phyloP scores from a whole-genome alignment of 2,797 vertebrate genomes.

The Synanceia verrucosa region DNA sequence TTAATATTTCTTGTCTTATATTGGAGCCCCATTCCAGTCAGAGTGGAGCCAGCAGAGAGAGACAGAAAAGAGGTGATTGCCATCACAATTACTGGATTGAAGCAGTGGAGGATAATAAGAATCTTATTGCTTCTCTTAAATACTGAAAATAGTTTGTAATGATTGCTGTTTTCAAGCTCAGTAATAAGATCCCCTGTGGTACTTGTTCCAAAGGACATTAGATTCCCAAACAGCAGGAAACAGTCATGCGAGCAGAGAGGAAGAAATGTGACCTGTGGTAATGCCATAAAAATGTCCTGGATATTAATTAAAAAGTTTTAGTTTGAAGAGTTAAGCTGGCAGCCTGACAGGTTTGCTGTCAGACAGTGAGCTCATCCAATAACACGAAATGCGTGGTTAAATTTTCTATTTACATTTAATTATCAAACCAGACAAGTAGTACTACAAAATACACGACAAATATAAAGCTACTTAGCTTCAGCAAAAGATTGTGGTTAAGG shows the following conservation, averaged over 20 bases:
- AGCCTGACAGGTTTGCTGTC: not conserved
- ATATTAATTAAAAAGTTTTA: not conserved
- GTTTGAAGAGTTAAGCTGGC: not conserved
- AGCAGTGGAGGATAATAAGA: not conserved
- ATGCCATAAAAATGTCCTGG: not conserved
- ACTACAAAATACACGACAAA: no score
- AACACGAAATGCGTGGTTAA: not conserved
- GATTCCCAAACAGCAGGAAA: not conserved
- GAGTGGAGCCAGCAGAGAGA: slow-evolving; percentile 2
- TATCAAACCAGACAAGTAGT: no score
- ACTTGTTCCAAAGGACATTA: not conserved
- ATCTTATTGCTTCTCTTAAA: not conserved
- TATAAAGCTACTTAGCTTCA: not conserved
- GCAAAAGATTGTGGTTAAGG: not conserved
- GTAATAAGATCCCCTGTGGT: not conserved
- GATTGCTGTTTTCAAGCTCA: slow-evolving; percentile 1
- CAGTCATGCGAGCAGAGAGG: not conserved
- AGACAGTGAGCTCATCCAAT: not conserved
- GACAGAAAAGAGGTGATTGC: not conserved
- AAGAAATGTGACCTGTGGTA: not conserved
- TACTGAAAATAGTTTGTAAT: slow-evolving; percentile 4
- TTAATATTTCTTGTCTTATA: slow-evolving; percentile 31
- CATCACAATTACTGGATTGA: not conserved
- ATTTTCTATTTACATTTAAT: not conserved
- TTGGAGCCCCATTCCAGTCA: slow-evolving; percentile 6